Evolutionary conservation across 2,888 invertebrate genomes (phyloP).

Genomic region (Protula sp.): DNA sequence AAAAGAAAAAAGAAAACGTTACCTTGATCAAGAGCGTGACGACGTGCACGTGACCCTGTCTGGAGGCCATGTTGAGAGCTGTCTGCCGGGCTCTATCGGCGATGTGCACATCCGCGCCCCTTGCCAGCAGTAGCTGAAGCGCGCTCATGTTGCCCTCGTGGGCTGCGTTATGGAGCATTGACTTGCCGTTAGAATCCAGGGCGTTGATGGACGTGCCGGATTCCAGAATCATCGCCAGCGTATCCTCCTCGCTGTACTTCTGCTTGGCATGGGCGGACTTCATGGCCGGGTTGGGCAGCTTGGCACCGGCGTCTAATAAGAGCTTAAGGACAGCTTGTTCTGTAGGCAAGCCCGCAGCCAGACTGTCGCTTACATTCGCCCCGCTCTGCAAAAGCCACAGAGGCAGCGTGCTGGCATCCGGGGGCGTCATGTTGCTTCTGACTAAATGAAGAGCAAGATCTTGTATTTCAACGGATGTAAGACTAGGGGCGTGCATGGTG

Average conservation of each 20-base stretch:
- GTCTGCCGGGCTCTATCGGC: conserved; percentile 57
- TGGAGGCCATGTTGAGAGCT: conserved; percentile 71
- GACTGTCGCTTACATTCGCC: conserved; percentile 43
- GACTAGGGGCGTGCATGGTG: conserved; percentile 58
- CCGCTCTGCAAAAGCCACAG: conserved; percentile 66
- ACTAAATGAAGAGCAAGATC: conserved; percentile 57
- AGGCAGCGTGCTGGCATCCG: conserved; percentile 60
- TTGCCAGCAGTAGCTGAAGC: conserved; percentile 54
- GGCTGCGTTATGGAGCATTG: conserved; percentile 67
- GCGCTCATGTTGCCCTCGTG: conserved; percentile 40
- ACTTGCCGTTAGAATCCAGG: conserved; percentile 60
- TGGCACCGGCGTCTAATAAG: conserved; percentile 85
- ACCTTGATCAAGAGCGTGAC: conserved; percentile 55
- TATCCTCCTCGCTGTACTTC: conserved; percentile 7
- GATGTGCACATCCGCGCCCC: conserved; percentile 41
- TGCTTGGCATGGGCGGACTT: conserved; percentile 52
- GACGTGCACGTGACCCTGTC: conserved; percentile 43
- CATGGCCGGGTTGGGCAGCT: conserved; percentile 64
- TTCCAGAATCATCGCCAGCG: conserved; percentile 64
- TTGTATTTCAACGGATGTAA: conserved; percentile 51
- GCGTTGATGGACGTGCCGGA: conserved; percentile 56
- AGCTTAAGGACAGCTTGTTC: conserved; percentile 58
- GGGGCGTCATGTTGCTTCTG: conserved; percentile 37
- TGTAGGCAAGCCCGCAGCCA: conserved; percentile 39
- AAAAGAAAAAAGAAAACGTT: conserved; percentile 5